These are phyloP conservation scores for Leucopsar rothschildi DNA, from an alignment of 2,113 vertebrate species.

Conservation along the genomic window DNA sequence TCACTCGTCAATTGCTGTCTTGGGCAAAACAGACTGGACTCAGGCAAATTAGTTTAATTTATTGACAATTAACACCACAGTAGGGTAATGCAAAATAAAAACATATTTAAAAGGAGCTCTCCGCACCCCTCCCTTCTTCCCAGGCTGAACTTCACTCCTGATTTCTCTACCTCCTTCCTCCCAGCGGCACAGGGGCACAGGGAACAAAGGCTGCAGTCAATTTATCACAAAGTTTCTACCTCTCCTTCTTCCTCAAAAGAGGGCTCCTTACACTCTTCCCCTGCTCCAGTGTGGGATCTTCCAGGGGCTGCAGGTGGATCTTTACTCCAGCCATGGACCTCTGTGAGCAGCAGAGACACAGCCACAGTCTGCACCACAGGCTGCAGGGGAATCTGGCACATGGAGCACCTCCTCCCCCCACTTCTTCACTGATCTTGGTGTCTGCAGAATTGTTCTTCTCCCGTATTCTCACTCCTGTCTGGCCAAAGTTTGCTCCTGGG, in stretches of 20 bases:
- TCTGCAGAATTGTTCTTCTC: background rate
- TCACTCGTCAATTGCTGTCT: background rate
- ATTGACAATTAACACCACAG: background rate
- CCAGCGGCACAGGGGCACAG: rapidly evolving
- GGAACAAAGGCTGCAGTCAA: background rate
- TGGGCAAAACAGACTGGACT: rapidly evolving
- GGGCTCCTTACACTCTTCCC: background rate
- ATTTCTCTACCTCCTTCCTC: background rate
- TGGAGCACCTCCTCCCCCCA: background rate
- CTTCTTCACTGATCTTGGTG: background rate
- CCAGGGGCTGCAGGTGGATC: background rate
- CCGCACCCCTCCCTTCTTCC: background rate
- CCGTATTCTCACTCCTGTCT: background rate
- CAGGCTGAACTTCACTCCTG: rapidly evolving
- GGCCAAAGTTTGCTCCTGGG: background rate
- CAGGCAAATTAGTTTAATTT: background rate
- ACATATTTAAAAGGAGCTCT: background rate
- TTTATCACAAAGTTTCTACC: rapidly evolving
- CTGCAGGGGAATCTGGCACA: background rate
- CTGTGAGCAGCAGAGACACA: background rate
- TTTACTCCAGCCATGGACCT: background rate
- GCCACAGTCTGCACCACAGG: rapidly evolving
- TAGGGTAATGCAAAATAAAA: background rate
- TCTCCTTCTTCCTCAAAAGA: background rate
- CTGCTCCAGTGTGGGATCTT: background rate